Conservation (phyloP, 2,888 invertebrate species). For the Apomyelois bistriatella region DNA sequence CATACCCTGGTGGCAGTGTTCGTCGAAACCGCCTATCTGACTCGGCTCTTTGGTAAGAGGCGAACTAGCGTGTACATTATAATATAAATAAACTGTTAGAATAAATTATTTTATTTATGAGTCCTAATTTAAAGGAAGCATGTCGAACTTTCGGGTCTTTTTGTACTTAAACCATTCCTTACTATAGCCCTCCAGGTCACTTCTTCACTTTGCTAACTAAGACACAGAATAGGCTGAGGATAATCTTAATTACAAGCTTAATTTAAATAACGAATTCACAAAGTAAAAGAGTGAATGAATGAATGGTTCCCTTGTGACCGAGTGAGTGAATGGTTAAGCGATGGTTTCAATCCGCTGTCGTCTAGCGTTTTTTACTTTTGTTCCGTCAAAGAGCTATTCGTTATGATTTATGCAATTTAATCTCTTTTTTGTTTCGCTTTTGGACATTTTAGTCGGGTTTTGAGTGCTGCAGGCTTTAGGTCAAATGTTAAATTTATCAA, state of each 20-base stretch:
- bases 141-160: too few species aligned
- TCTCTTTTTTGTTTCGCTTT: slow-evolving; percentile 2
- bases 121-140: too few species aligned
- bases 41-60: too few species aligned
- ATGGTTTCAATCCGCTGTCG: slow-evolving; percentile 13
- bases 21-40: too few species aligned
- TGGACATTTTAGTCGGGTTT: background rate
- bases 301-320: slow-evolving; percentile 43
- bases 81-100: too few species aligned
- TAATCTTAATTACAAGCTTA: slow-evolving; percentile 28
- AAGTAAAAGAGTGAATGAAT: slow-evolving; percentile 43
- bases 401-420: slow-evolving; percentile 6
- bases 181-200: too few species aligned
- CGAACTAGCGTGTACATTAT: too few species aligned
- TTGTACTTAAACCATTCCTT: too few species aligned
- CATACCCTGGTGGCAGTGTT: too few species aligned
- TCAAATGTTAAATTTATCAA: too few species aligned
- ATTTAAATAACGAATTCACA: slow-evolving; percentile 36
- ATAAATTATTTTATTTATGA: too few species aligned
- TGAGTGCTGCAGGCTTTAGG: background rate
- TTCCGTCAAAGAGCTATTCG: slow-evolving; percentile 3
- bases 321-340: slow-evolving; percentile 32
- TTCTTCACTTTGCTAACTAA: too few species aligned
- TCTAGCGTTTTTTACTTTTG: slow-evolving; percentile 5
- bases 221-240: slow-evolving; percentile 7